Conservation (phyloP, 2,888 invertebrate genomes). For the Hermodice carunculata region DNA sequence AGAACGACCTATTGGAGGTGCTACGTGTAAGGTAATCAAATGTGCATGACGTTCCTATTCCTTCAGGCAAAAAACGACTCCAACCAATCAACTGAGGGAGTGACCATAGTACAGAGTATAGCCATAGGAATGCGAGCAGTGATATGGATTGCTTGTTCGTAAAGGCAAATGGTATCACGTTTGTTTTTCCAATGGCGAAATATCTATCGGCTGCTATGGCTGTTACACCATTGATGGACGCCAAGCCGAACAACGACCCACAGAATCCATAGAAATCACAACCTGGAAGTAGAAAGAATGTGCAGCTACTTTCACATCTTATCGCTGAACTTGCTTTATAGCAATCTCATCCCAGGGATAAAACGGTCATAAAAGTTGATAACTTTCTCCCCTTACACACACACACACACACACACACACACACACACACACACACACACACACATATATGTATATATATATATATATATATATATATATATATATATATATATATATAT, state of each 20-base stretch:
- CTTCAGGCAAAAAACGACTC: slow-evolving; percentile 19
- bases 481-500: no score
- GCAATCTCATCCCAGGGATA: no score
- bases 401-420: no score
- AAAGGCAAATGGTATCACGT: no score
- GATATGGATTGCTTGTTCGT: not conserved
- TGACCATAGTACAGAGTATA: slow-evolving; percentile 20
- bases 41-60: slow-evolving; percentile 26
- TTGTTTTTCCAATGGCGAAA: slow-evolving; percentile 15
- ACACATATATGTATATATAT: no score
- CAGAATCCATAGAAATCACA: slow-evolving; percentile 22
- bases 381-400: no score
- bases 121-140: slow-evolving; percentile 15
- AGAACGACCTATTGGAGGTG: not conserved
- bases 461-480: no score
- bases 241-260: slow-evolving; percentile 20
- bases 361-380: no score
- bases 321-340: no score
- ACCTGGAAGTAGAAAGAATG: slow-evolving; percentile 11
- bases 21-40: slow-evolving; percentile 19
- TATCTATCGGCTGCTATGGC: slow-evolving; percentile 25
- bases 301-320: no score
- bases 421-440: no score
- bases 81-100: slow-evolving; percentile 24
- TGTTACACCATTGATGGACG: slow-evolving; percentile 29